Evolutionary conservation across 2,888 invertebrate species (phyloP), one percentile per base, ranked within the genome.

Genomic region (Beris morrisii): DNA sequence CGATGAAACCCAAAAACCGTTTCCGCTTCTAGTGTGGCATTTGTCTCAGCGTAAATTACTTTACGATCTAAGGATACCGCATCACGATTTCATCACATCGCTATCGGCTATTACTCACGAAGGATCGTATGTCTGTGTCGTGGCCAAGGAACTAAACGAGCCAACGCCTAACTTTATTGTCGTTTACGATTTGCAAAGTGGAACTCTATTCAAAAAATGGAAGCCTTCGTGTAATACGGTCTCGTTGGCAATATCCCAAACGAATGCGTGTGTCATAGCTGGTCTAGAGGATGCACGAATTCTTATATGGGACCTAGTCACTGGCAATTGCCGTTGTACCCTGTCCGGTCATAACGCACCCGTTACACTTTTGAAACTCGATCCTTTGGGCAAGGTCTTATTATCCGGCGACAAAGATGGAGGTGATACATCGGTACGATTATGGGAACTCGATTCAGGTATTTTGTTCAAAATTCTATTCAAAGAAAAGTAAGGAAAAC

Each of bases 1-100:
- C 6, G 94, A 95, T 79, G 94, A 94, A 82, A 93, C 93, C 1
- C 93, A 94, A 80, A 94, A 93, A 78, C 94, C 94, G 15, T 94
- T 93, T 79, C 93, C 93, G 0, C 82, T 95, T 70, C 85, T 95
- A 53, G 94, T 95, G 44, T 95, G 94, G 94, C 92, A 93, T 74
- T 83, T 95, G 70, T 86, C 90, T 48, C 91, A 92, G 22, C 85
- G 91, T 65, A 93, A 93, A 78, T 82, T 95, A 70, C 83, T 93
- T 22, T 93, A 94, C 76, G 94, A 95, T 80, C 84, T 95, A 71
- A 84, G 94, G 72, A 93, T 95, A 78, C 90, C 92, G 3, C 92
- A 93, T 76, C 94, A 95, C 75, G 93, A 94, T 81, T 94, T 94
- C 78, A 83, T 92, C 70, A 93, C 94, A 4, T 86, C 88, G 4